Conservation (phyloP, 2,797 vertebrate species). For the Rhinogobio ventralis region DNA sequence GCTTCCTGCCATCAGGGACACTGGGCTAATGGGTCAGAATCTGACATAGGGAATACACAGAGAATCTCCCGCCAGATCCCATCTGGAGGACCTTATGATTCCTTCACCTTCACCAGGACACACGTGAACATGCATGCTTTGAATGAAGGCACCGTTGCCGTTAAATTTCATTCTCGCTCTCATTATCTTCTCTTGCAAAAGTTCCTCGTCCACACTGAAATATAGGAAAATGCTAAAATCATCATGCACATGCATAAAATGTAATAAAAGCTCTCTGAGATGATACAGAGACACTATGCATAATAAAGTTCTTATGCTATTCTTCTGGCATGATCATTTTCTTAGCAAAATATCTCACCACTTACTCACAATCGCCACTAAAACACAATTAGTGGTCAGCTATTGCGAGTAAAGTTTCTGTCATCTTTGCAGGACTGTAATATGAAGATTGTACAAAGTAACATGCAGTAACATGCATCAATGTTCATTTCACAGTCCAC, state of each 20-base stretch:
- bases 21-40: conserved; percentile 66
- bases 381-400: background rate
- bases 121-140: background rate
- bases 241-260: background rate
- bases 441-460: background rate
- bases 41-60: conserved; percentile 47
- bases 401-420: background rate
- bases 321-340: background rate
- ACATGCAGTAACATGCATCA: too few relatives aligned
- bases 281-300: background rate
- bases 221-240: background rate
- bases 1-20: conserved; percentile 63
- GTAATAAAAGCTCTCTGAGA: background rate
- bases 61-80: conserved; percentile 19
- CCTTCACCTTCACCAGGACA: conserved; percentile 1
- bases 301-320: background rate
- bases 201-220: background rate
- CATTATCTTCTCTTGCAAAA: background rate
- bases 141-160: background rate
- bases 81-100: conserved; percentile 6
- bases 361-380: background rate
- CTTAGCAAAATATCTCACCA: background rate
- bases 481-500: too few relatives aligned
- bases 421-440: background rate
- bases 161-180: background rate